Percentiles rank a stretch among this genome's conserved stretches.
Evolutionary conservation across 2,113 vertebrate species (phyloP).

Genomic region (Rhinoderma darwinii): DNA sequence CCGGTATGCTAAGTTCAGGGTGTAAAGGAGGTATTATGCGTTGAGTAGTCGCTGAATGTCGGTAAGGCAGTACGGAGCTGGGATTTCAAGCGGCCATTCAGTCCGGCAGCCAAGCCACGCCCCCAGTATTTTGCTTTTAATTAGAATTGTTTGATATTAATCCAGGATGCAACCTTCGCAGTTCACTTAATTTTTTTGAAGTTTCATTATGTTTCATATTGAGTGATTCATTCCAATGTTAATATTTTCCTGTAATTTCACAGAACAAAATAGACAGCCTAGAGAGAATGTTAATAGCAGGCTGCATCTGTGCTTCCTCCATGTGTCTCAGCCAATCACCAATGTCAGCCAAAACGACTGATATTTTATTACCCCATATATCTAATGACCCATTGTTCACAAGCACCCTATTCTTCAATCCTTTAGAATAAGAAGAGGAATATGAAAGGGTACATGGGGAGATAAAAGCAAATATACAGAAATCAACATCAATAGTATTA

Average conservation of each 20-base stretch:
- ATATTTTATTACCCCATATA: slow-evolving; percentile 20
- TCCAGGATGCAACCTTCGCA: background rate
- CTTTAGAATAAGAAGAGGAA: too few relatives aligned
- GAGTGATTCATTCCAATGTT: slow-evolving; percentile 14
- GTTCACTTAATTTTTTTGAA: background rate
- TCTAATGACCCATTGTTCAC: slow-evolving; percentile 40
- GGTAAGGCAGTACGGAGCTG: too few relatives aligned
- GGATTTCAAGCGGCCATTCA: too few relatives aligned
- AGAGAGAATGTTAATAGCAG: slow-evolving; percentile 22
- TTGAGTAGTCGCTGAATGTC: too few relatives aligned
- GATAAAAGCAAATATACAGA: too few relatives aligned
- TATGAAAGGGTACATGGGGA: too few relatives aligned
- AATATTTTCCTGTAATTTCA: slow-evolving; percentile 45
- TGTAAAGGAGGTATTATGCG: too few relatives aligned
- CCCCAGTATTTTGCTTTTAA: background rate
- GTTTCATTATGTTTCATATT: background rate
- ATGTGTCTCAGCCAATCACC: slow-evolving; percentile 8
- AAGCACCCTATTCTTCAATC: too few relatives aligned
- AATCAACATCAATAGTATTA: too few relatives aligned
- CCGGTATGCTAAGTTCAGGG: too few relatives aligned
- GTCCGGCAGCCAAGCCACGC: too few relatives aligned
- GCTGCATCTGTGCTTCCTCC: slow-evolving; percentile 48
- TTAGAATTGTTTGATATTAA: background rate
- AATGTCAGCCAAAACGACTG: slow-evolving; percentile 25
- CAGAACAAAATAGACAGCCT: background rate